Conservation (phyloP, 2,888 invertebrate genomes). For the Osmoderma eremita region DNA sequence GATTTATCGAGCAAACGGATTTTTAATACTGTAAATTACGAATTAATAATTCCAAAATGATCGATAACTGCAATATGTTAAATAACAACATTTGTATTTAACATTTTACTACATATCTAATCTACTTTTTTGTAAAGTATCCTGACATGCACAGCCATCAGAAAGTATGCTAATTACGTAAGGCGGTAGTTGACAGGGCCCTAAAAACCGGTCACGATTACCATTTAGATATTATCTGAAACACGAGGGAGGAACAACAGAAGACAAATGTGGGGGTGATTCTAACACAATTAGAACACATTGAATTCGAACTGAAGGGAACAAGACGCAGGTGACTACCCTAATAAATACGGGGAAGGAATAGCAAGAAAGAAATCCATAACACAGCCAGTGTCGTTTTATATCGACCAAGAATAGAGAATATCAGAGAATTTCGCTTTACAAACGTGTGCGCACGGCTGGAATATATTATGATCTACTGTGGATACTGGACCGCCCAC, state of each 20-base stretch:
- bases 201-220: constrained; percentile 2
- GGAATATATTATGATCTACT: neutral
- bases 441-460: neutral
- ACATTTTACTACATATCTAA: too few species aligned
- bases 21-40: too few species aligned
- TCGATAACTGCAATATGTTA: too few species aligned
- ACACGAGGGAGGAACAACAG: constrained; percentile 12
- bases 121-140: too few species aligned
- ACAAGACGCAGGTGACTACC: constrained; percentile 23
- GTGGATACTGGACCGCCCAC: constrained; percentile 10
- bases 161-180: constrained; percentile 35
- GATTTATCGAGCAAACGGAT: too few species aligned
- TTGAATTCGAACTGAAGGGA: constrained; percentile 34
- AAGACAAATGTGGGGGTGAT: constrained; percentile 27
- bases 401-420: constrained; percentile 7
- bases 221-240: constrained; percentile 25
- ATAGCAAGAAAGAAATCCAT: constrained; percentile 8
- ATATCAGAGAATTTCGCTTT: neutral
- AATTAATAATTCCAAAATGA: too few species aligned
- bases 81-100: too few species aligned
- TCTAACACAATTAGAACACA: constrained; percentile 26
- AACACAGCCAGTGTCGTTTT: neutral
- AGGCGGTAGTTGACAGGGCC: constrained; percentile 12
- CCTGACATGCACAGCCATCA: neutral
- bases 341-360: neutral